Conservation (phyloP, 1,140 invertebrate species). For the Polypedilum pembai region DNA sequence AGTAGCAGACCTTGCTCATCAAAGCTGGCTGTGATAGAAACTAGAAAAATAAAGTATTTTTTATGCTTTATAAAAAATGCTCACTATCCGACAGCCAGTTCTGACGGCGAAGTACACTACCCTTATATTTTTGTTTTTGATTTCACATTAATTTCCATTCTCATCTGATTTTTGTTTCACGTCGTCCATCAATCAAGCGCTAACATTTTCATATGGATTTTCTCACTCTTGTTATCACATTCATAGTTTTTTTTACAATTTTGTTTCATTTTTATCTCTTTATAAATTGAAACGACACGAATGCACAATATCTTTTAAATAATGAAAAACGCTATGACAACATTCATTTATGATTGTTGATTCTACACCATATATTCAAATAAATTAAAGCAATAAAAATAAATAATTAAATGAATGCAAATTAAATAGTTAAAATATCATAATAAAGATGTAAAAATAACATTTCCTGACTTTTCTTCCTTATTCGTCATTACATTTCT, state of each 20-base stretch:
- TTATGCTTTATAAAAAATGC: neutral
- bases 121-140: neutral
- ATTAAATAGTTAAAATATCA: no score
- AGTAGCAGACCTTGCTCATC: conserved; percentile 21
- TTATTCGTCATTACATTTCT: no score
- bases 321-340: no score
- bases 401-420: no score
- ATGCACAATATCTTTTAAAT: no score
- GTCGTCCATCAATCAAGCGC: neutral
- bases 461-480: no score
- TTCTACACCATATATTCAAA: no score
- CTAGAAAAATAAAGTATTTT: conserved; percentile 11
- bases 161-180: neutral
- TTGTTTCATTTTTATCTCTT: neutral
- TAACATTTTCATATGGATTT: neutral
- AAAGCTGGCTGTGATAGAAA: conserved; percentile 26
- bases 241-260: neutral
- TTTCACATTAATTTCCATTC: neutral
- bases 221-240: conserved; percentile 10
- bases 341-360: no score
- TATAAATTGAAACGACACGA: no score
- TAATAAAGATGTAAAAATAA: no score
- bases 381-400: no score
- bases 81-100: conserved; percentile 25
- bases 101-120: conserved; percentile 23